Percentiles rank a stretch among this genome's conserved stretches.
These are phyloP conservation scores for Xylocopa sonorina DNA, from an alignment of 1,140 invertebrate species.

Conservation along the genomic window DNA sequence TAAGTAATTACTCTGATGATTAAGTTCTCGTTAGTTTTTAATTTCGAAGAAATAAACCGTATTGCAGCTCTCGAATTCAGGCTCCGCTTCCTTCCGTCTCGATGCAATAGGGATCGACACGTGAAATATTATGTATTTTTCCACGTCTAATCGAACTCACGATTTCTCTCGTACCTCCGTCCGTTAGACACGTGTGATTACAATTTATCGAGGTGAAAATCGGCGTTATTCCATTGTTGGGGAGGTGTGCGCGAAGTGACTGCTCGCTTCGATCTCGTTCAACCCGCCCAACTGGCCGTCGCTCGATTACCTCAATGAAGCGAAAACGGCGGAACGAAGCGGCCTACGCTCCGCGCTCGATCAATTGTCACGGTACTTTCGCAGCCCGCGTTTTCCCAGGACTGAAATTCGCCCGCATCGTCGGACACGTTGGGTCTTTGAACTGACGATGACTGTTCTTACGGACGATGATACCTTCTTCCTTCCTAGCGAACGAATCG, in stretches of 20 bases:
- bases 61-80: no score
- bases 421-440: background rate
- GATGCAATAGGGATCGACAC: no score
- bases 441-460: background rate
- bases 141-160: no score
- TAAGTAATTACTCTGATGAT: no score
- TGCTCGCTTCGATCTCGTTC: conserved; percentile 1
- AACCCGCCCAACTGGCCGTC: no score
- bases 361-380: conserved; percentile 25
- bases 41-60: no score
- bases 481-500: background rate
- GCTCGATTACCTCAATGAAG: conserved; percentile 19
- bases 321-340: conserved; percentile 27
- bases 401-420: background rate
- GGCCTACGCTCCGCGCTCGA: background rate
- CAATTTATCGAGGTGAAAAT: background rate
- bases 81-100: no score
- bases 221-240: background rate
- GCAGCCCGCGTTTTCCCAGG: background rate
- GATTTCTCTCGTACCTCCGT: no score
- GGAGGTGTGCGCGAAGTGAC: background rate
- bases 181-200: background rate
- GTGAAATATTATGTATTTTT: no score
- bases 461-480: background rate
- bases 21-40: no score